Evolutionary conservation across 2,113 vertebrate genomes (phyloP), one percentile per base, ranked within the genome.

Genomic region (Gallinago media): DNA sequence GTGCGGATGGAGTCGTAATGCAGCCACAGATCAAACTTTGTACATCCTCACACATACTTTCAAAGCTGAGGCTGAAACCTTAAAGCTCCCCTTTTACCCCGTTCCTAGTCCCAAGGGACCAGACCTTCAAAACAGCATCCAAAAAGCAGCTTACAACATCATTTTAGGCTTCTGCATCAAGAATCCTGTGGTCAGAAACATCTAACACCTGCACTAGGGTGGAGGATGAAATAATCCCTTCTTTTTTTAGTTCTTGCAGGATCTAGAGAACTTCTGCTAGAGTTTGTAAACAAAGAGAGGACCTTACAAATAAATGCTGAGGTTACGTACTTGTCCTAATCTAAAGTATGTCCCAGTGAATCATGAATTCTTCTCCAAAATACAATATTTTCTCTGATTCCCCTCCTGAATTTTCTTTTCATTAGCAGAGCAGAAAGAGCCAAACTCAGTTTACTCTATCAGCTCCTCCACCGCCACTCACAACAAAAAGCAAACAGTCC

Each of bases 261-360:
- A 89, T 26, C 63, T 31, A 38, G 49, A 18, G 52, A 89, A 62
- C 36, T 62, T 87, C 34, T 29, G 16, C 59, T 49, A 6, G 21
- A 6, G n/a, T 29, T 44, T 40, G 3, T 19, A 73, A 65, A 56
- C 58, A 67, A 50, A 52, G 23, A 20, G 9, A 68, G n/a, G 40
- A 80, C 50, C 36, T 34, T 29, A 55, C 38, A 74, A 8, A 16
- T 0, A 74, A 8, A 16, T 0, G 0, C 36, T n/a, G 44, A 88
- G 12, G 16, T 55, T 75, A 50, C 1, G 0, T 20, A 47, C 9
- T 52, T 27, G 52, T 54, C 52, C 52, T 54, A 54, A 54, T 29
- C 52, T 54, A 15, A 52, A 14, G 50, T 52, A 52, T 27, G 15
- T 54, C 52, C 17, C 52, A 54, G 8, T 0, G 1, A 72, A 25